These are phyloP conservation scores for Nemurella pictetii DNA, from an alignment of 2,888 invertebrate genomes.

Conservation along the genomic window DNA sequence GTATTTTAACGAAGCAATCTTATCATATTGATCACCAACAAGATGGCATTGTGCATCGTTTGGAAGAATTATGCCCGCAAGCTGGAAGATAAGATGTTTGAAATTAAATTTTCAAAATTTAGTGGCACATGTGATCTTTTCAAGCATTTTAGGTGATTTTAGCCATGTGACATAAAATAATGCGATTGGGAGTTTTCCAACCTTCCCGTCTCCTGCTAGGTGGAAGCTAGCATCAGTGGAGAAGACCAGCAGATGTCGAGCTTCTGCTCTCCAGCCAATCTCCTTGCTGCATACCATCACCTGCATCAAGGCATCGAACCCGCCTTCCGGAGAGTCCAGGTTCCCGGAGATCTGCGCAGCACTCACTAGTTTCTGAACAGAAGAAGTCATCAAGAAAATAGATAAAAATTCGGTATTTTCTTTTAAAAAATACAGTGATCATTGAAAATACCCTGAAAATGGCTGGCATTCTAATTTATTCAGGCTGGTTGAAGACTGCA, in stretches of 20 bases:
- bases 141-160: too few relatives aligned
- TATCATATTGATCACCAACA: constrained; percentile 58
- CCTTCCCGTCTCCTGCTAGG: constrained; percentile 77
- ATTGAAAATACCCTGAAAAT: too few relatives aligned
- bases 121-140: too few relatives aligned
- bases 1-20: constrained; percentile 56
- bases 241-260: constrained; percentile 75
- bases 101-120: constrained; percentile 5
- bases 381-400: neutral
- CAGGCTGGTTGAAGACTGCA: too few relatives aligned
- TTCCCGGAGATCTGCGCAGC: constrained; percentile 58
- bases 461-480: too few relatives aligned
- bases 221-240: constrained; percentile 80
- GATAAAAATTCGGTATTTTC: neutral
- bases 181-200: constrained; percentile 47
- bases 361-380: constrained; percentile 49
- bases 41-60: constrained; percentile 74
- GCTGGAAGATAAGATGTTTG: constrained; percentile 43
- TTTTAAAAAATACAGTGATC: neutral
- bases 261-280: constrained; percentile 78
- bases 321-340: constrained; percentile 76
- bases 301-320: constrained; percentile 87
- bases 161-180: neutral
- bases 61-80: constrained; percentile 67
- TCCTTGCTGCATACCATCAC: constrained; percentile 69